phyloP scores from a whole-genome alignment of 2,888 invertebrate genomes.

The Synergus umbraculus region DNA sequence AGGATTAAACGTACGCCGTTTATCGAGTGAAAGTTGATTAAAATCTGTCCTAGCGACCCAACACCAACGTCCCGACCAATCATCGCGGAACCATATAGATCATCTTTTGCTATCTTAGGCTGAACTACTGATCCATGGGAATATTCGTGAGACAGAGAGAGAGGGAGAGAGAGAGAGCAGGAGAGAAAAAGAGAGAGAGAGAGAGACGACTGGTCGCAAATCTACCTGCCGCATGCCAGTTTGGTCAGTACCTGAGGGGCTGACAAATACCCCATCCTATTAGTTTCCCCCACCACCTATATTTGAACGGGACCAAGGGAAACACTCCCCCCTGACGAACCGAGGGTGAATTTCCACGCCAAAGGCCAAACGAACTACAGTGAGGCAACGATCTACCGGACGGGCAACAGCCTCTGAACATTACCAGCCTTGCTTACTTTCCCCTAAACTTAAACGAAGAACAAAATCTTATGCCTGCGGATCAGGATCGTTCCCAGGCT shows the following conservation, averaged over 20 bases:
- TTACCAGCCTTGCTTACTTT: not conserved
- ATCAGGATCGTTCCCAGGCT: not conserved
- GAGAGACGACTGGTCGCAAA: constrained; percentile 31
- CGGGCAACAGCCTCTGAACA: constrained; percentile 39
- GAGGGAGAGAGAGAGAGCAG: too few species aligned
- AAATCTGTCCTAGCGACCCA: constrained; percentile 21
- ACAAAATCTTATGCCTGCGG: not conserved
- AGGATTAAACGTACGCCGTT: constrained; percentile 63
- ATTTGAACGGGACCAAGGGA: constrained; percentile 49
- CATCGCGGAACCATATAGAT: not conserved
- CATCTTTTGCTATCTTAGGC: not conserved
- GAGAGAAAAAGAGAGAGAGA: not conserved
- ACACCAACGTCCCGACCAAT: too few species aligned
- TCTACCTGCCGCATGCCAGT: not conserved
- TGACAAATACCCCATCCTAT: constrained; percentile 40
- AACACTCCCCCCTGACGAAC: constrained; percentile 50
- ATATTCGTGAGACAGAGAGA: too few species aligned
- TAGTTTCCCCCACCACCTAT: constrained; percentile 53
- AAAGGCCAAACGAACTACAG: constrained; percentile 50
- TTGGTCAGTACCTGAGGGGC: constrained; percentile 20
- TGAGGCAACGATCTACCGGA: constrained; percentile 50
- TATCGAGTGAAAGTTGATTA: constrained; percentile 48
- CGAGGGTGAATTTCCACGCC: constrained; percentile 54
- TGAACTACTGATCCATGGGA: too few species aligned
- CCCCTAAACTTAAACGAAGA: not conserved